Percentiles rank a stretch among this genome's conserved stretches.
phyloP scores from a whole-genome alignment of 2,113 vertebrate genomes.

The Clarias magur region DNA sequence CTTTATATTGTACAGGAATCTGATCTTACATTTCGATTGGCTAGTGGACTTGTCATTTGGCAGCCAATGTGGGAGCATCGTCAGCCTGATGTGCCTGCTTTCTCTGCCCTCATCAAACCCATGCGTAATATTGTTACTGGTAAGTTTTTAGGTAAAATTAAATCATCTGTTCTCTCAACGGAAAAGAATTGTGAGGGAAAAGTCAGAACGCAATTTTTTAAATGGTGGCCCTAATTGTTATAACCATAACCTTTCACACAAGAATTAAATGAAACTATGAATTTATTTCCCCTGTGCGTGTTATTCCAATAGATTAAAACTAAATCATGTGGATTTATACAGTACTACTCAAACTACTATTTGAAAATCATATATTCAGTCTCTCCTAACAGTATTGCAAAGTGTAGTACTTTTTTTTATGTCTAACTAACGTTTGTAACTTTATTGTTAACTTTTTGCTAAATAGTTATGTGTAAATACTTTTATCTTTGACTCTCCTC shows the following conservation, averaged over 20 bases:
- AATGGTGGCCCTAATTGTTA: too few species aligned
- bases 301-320: not conserved
- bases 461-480: too few species aligned
- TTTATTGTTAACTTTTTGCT: too few species aligned
- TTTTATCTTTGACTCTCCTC: not conserved
- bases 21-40: constrained; percentile 93
- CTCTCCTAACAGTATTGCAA: not conserved
- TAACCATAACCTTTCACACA: not conserved
- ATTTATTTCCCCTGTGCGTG: not conserved
- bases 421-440: too few species aligned
- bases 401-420: too few species aligned
- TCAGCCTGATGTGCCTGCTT: constrained; percentile 92
- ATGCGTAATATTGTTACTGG: constrained; percentile 93
- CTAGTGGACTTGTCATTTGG: constrained; percentile 95
- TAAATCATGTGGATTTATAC: not conserved
- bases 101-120: constrained; percentile 90
- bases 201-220: too few species aligned
- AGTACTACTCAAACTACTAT: not conserved
- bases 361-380: not conserved
- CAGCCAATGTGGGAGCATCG: constrained; percentile 99
- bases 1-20: constrained; percentile 81
- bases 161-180: not conserved
- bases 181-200: not conserved
- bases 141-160: constrained; percentile 57
- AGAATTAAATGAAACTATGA: not conserved